A percentile compares a stretch with the other conserved stretches of the same genome.
phyloP scores from a whole-genome alignment of 2,113 vertebrate species.

The Crotalus helleri region DNA sequence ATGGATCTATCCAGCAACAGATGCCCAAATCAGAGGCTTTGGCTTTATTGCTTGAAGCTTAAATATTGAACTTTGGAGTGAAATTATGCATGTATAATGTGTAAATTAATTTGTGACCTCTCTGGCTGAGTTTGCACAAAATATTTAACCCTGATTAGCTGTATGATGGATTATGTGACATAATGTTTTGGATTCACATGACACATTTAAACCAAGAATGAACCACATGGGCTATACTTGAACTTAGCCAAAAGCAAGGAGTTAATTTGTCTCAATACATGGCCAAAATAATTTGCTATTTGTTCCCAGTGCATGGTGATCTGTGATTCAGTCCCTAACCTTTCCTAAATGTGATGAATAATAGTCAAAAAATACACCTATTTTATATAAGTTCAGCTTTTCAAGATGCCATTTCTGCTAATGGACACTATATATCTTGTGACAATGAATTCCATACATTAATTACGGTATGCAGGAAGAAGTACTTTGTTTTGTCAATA shows the following conservation, averaged over 20 bases:
- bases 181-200: not conserved
- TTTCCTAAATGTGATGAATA: not conserved
- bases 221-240: not conserved
- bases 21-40: not conserved
- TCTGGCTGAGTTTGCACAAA: not conserved
- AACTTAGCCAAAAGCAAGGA: not conserved
- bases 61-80: no score
- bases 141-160: not conserved
- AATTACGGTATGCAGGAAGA: not conserved
- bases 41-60: not conserved
- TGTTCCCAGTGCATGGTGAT: not conserved
- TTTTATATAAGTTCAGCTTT: not conserved
- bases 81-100: not conserved
- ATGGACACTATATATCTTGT: not conserved
- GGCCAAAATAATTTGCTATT: not conserved
- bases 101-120: not conserved
- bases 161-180: not conserved
- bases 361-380: not conserved
- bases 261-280: not conserved
- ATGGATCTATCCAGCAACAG: not conserved
- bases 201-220: not conserved
- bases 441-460: not conserved
- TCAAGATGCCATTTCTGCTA: not conserved
- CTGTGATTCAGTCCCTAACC: not conserved
- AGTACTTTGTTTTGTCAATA: not conserved